phyloP scores from a whole-genome alignment of 2,113 vertebrate species.

The Egretta garzetta region DNA sequence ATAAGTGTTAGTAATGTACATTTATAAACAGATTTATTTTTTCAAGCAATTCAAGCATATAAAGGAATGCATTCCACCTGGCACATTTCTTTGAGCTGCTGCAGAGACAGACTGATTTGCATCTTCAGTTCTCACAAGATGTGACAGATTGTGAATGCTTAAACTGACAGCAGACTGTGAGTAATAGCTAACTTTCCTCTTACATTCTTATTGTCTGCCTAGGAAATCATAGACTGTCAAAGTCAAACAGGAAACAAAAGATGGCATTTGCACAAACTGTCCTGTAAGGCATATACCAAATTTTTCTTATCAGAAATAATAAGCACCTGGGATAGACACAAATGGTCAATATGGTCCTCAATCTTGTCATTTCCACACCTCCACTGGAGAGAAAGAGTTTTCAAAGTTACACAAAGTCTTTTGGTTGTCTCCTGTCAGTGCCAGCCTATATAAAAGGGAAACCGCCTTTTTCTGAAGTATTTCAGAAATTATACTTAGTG shows the following conservation, averaged over 20 bases:
- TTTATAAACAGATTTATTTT: slow-evolving; percentile 1
- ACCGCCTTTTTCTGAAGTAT: background rate
- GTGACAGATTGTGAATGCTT: slow-evolving; percentile 39
- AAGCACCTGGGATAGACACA: background rate
- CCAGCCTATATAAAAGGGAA: background rate
- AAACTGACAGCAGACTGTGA: slow-evolving; percentile 38
- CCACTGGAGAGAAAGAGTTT: background rate
- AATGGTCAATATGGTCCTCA: background rate
- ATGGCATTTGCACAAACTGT: background rate
- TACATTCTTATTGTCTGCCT: background rate
- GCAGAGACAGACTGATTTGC: background rate
- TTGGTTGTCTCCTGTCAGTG: background rate
- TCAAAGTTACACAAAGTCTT: background rate
- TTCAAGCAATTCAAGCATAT: background rate
- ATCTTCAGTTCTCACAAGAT: background rate
- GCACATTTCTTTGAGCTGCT: background rate
- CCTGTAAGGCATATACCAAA: background rate
- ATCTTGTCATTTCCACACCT: background rate
- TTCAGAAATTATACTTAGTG: background rate
- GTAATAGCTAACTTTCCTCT: slow-evolving; percentile 12
- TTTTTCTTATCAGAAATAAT: background rate
- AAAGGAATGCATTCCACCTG: background rate
- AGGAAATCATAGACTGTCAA: background rate
- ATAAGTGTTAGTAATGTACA: background rate
- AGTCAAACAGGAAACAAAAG: slow-evolving; percentile 4